These are phyloP conservation scores for Hypotaenidia okinawae DNA, from an alignment of 2,797 vertebrate genomes.

Conservation along the genomic window DNA sequence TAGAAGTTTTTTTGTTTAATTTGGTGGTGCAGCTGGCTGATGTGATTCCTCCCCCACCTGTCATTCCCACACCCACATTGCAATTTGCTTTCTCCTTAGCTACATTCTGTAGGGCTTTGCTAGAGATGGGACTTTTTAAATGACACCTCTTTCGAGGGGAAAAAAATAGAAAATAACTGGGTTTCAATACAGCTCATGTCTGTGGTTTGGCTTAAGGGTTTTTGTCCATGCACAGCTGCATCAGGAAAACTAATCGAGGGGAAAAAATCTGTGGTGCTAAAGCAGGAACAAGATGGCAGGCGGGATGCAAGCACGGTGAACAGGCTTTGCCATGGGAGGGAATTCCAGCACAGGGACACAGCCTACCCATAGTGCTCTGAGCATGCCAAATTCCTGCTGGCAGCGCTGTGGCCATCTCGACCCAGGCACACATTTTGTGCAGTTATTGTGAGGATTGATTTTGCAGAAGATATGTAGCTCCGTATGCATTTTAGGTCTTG, in stretches of 20 bases:
- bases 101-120: not conserved
- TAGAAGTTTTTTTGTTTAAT: not conserved
- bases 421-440: not conserved
- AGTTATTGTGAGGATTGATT: not conserved
- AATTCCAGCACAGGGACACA: not conserved
- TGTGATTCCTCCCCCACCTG: not conserved
- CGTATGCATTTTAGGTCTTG: not conserved
- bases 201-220: not conserved
- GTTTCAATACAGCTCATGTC: not conserved
- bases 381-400: not conserved
- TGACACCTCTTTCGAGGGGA: not conserved
- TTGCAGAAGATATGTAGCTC: not conserved
- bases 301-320: not conserved
- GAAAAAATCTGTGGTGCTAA: not conserved
- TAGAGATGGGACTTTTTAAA: not conserved
- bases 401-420: rapidly evolving
- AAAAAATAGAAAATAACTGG: not conserved
- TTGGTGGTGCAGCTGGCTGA: slow-evolving; percentile 16
- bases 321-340: not conserved
- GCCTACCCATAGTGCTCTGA: not conserved
- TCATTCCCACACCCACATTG: not conserved
- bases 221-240: not conserved
- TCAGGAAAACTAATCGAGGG: not conserved
- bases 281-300: not conserved
- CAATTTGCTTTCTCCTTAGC: not conserved